phyloP scores from a whole-genome alignment of 2,797 vertebrate species.

The Amblyraja radiata region DNA sequence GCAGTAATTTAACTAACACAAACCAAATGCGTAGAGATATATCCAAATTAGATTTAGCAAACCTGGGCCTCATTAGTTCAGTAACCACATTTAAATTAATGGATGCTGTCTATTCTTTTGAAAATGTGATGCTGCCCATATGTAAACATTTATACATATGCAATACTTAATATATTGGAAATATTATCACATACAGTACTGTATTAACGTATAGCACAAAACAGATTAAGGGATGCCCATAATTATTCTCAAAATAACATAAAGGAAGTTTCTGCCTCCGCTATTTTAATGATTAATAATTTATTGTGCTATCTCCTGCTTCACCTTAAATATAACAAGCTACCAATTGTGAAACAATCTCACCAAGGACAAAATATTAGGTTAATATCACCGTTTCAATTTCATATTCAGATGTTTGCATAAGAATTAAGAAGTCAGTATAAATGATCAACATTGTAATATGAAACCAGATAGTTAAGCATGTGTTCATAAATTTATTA shows the following conservation, averaged over 20 bases:
- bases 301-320: neutral
- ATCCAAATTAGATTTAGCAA: constrained; percentile 19
- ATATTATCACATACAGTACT: neutral
- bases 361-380: neutral
- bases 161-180: neutral
- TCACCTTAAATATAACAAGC: neutral
- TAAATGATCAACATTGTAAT: neutral
- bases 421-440: neutral
- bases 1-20: neutral
- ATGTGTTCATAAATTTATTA: neutral
- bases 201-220: neutral
- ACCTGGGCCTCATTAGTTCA: neutral
- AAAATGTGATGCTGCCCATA: neutral
- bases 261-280: neutral
- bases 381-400: neutral
- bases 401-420: neutral
- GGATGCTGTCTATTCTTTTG: neutral
- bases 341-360: neutral
- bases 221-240: neutral
- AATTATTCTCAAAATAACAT: neutral
- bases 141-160: neutral
- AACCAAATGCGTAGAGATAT: constrained; percentile 12
- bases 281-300: neutral
- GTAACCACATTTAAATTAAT: constrained; percentile 16
- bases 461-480: neutral